A percentile compares a stretch with the other conserved stretches of the same genome.
phyloP scores from a whole-genome alignment of 2,888 invertebrate genomes.

The Arctia plantaginis region DNA sequence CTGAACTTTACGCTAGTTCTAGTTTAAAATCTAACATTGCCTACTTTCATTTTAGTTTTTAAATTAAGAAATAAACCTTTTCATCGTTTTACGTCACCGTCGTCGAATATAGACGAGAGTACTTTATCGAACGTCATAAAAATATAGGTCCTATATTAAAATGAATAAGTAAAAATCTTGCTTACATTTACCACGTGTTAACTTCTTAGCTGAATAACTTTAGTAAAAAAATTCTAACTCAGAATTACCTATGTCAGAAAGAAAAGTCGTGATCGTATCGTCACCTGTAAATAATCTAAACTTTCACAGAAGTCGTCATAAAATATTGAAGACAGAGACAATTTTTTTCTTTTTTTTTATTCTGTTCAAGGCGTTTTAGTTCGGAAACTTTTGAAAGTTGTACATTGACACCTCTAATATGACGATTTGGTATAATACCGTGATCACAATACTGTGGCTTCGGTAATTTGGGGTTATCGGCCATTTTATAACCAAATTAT shows the following conservation, averaged over 20 bases:
- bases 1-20: too few species aligned
- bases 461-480: conserved; percentile 52
- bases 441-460: conserved; percentile 50
- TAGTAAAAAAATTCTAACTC: background rate
- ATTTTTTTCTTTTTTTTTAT: conserved; percentile 25
- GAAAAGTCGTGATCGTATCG: conserved; percentile 39
- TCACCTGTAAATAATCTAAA: conserved; percentile 19
- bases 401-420: conserved; percentile 47
- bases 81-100: too few species aligned
- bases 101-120: too few species aligned
- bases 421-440: conserved; percentile 37
- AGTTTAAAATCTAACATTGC: too few species aligned
- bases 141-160: too few species aligned
- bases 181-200: background rate
- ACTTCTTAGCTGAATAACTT: background rate
- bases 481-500: conserved; percentile 56
- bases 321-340: conserved; percentile 48
- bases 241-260: background rate
- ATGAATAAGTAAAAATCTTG: too few species aligned
- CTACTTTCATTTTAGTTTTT: too few species aligned
- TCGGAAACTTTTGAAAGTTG: conserved; percentile 30
- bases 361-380: conserved; percentile 29
- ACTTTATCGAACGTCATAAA: too few species aligned
- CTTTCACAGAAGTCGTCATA: conserved; percentile 31
- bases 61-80: too few species aligned